Base-by-base conservation (phyloP, 2,797 vertebrate genomes). In the Amazona ochrocephala region DNA sequence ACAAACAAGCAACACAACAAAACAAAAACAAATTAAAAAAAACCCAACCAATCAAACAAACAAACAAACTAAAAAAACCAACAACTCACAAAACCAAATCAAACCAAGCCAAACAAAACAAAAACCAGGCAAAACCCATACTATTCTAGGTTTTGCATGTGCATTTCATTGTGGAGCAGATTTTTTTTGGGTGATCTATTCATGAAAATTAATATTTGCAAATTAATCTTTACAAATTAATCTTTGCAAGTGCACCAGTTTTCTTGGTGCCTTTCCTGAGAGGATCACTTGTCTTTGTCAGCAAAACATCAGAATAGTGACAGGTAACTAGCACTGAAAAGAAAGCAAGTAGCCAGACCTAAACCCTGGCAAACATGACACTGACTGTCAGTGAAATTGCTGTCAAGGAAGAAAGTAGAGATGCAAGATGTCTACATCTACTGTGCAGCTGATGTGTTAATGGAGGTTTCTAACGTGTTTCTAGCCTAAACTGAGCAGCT, bases 61-160 rank as follows among this genome's bases (percentile, higher is more conserved):
- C 39, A 41, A 41, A 41, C 39, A 41, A 50, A 50, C n/a, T 37
- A 21, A 41, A 21, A 41, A 42, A 8, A 11, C 10, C 20, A 10
- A 17, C 2, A 27, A 11, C 6, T 3, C 30, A 58, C n/a, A 34
- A 58, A 58, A 15, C 54, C 54, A 56, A n/a, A 56, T 21, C 32
- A 58, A 42, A 66, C 21, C 54, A 45, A 47, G 34, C 54, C 32
- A 56, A 47, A 23, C 21, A 47, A 47, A 34, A 11, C 18, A 26
- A 22, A 13, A 34, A 24, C 4, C 22, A 37, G 1, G 5, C 2
- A 51, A 45, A 62, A 76, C 9, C 0, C 22, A 8, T 34, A 13
- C 6, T 64, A 17, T 54, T n/a, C 2, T 70, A 24, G 4, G 0
- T 29, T 88, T 72, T 30, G 5, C 10, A 44, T 6, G 7, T 24